phyloP scores from a whole-genome alignment of 2,888 invertebrate species.

The Melinaea menophilus region DNA sequence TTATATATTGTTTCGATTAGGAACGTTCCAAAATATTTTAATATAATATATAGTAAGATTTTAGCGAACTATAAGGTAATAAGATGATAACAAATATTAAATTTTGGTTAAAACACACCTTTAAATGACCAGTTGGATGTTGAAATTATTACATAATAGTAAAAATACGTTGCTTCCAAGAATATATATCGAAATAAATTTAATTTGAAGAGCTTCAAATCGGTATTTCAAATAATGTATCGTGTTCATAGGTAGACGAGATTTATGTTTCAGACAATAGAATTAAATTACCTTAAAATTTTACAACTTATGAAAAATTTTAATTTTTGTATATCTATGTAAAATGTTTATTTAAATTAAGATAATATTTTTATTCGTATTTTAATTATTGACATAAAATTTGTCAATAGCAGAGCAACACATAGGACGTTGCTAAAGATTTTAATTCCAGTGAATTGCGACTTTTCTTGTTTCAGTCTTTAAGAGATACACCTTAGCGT shows the following conservation, averaged over 20 bases:
- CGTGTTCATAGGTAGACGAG: too few relatives aligned
- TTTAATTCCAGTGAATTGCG: slow-evolving; percentile 63
- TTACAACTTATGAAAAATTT: background rate
- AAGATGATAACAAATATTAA: too few relatives aligned
- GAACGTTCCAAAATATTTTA: too few relatives aligned
- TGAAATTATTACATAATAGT: too few relatives aligned
- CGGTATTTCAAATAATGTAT: too few relatives aligned
- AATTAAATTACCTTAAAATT: background rate
- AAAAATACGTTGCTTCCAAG: too few relatives aligned
- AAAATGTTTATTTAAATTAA: background rate
- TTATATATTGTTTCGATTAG: too few relatives aligned
- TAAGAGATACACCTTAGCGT: slow-evolving; percentile 37
- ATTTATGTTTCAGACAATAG: too few relatives aligned
- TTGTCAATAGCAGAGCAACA: slow-evolving; percentile 37
- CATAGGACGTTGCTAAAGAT: slow-evolving; percentile 39
- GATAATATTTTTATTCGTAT: background rate
- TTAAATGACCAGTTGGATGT: too few relatives aligned
- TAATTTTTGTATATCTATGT: background rate
- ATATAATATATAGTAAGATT: too few relatives aligned
- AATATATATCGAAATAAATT: background rate
- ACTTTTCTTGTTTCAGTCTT: slow-evolving; percentile 55
- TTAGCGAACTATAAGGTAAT: too few relatives aligned
- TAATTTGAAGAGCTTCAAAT: background rate
- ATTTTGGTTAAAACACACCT: too few relatives aligned
- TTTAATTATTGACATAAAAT: background rate